These are phyloP conservation scores for Ameiurus melas DNA, from an alignment of 2,113 vertebrate species.

Conservation along the genomic window DNA sequence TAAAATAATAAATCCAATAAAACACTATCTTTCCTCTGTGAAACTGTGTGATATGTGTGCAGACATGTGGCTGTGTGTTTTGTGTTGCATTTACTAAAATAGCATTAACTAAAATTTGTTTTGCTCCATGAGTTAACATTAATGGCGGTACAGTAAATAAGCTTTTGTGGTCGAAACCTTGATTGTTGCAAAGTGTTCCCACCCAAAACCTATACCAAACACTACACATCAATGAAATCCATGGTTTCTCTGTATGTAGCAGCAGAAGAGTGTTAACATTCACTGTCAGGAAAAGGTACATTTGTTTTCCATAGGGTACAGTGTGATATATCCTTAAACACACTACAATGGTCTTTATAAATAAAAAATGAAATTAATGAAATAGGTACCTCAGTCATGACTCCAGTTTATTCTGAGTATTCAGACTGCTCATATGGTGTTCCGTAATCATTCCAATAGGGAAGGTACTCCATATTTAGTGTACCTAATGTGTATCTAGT, in stretches of 20 bases:
- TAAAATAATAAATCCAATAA: not conserved
- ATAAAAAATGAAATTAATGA: no score
- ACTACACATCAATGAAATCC: not conserved
- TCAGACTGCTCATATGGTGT: not conserved
- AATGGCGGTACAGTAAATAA: not conserved
- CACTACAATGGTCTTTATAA: not conserved
- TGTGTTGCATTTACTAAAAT: not conserved
- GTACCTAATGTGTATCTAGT: not conserved
- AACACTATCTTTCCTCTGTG: not conserved
- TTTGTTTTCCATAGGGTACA: not conserved
- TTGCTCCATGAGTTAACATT: constrained; percentile 1
- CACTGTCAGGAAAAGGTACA: not conserved
- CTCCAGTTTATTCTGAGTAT: not conserved
- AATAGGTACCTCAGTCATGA: not conserved
- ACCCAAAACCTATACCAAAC: constrained; percentile 9
- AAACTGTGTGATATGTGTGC: not conserved
- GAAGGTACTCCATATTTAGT: not conserved
- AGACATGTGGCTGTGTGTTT: not conserved
- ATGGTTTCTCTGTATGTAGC: not conserved
- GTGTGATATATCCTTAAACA: not conserved
- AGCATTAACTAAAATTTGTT: no score
- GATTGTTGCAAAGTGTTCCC: constrained; percentile 28
- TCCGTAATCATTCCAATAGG: not conserved
- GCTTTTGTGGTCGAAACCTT: constrained; percentile 32
- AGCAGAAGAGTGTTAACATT: not conserved